Conservation (phyloP, 2,888 invertebrate genomes). For the Stenoptilia bipunctidactyla region DNA sequence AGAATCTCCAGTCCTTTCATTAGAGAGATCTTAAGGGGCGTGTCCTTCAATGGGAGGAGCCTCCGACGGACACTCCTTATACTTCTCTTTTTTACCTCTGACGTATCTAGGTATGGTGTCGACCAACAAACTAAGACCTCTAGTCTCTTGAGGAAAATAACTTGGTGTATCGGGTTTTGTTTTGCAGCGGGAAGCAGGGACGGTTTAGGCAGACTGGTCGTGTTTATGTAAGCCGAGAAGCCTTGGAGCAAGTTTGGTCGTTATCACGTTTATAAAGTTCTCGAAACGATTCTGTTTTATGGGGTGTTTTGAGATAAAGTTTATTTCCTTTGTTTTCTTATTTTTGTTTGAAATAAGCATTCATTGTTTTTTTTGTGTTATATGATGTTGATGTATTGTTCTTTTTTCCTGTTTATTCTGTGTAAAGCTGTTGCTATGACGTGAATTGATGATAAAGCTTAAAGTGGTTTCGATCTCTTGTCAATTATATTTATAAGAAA, state of each 20-base stretch:
- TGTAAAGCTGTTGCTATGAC: too few relatives aligned
- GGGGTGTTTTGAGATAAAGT: slow-evolving; percentile 68
- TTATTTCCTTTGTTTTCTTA: slow-evolving; percentile 57
- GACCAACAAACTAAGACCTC: slow-evolving; percentile 40
- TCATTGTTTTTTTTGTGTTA: slow-evolving; percentile 9
- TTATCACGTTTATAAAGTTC: slow-evolving; percentile 70
- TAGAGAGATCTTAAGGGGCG: slow-evolving; percentile 52
- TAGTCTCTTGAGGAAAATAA: slow-evolving; percentile 24
- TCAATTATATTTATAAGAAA: too few relatives aligned
- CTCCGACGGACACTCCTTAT: slow-evolving; percentile 61
- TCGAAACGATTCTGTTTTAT: slow-evolving; percentile 66
- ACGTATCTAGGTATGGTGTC: slow-evolving; percentile 48
- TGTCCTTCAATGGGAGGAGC: slow-evolving; percentile 51
- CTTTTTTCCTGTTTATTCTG: too few relatives aligned
- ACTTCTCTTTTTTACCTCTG: slow-evolving; percentile 63
- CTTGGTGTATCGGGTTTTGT: not conserved
- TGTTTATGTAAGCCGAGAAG: slow-evolving; percentile 60
- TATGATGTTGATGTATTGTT: not conserved
- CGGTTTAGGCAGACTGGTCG: slow-evolving; percentile 30
- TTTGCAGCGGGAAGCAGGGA: slow-evolving; percentile 10
- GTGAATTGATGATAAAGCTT: too few relatives aligned
- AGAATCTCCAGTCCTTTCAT: slow-evolving; percentile 30
- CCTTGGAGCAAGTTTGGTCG: slow-evolving; percentile 63
- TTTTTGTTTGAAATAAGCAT: slow-evolving; percentile 27
- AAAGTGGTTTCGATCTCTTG: too few relatives aligned